Evolutionary conservation across 1,140 invertebrate species (phyloP).

Genomic region (Drosophila bocqueti): DNA sequence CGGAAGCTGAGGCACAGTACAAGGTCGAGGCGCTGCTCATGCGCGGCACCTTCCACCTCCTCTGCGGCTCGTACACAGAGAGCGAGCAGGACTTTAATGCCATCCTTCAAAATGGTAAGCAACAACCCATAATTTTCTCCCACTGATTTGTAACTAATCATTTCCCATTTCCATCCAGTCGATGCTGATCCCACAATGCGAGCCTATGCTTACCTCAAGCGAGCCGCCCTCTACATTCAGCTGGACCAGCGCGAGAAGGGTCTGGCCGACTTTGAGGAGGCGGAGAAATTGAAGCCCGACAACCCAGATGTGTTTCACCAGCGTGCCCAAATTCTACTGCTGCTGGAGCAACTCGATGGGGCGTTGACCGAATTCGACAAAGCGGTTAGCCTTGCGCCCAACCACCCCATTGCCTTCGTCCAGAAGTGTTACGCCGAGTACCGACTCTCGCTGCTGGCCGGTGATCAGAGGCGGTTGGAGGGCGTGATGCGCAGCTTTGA

Average conservation of each 20-base stretch:
- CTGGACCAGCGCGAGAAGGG: slow-evolving; percentile 90
- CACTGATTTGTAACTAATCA: neutral
- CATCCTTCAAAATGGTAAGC: slow-evolving; percentile 87
- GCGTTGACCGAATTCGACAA: slow-evolving; percentile 93
- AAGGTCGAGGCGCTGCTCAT: slow-evolving; percentile 90
- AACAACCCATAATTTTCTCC: neutral
- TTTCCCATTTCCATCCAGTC: slow-evolving; percentile 49
- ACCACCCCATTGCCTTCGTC: slow-evolving; percentile 93
- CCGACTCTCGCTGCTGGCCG: slow-evolving; percentile 87
- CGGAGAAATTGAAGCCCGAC: slow-evolving; percentile 90
- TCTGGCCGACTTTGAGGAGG: slow-evolving; percentile 91
- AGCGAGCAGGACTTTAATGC: slow-evolving; percentile 90
- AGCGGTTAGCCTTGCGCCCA: slow-evolving; percentile 92
- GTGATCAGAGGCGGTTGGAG: slow-evolving; percentile 87
- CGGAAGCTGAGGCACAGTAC: slow-evolving; percentile 86
- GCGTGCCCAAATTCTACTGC: slow-evolving; percentile 91
- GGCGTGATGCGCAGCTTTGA: slow-evolving; percentile 90
- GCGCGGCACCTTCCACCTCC: slow-evolving; percentile 92
- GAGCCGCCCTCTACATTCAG: slow-evolving; percentile 93
- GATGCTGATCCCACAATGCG: slow-evolving; percentile 87
- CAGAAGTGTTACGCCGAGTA: slow-evolving; percentile 96
- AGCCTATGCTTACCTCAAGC: slow-evolving; percentile 96
- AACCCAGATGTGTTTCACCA: slow-evolving; percentile 94
- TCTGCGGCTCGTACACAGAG: slow-evolving; percentile 90
- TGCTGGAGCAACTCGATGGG: slow-evolving; percentile 92